These are phyloP conservation scores for Daptonema setosum DNA, from an alignment of 2,888 invertebrate genomes.

Conservation along the genomic window DNA sequence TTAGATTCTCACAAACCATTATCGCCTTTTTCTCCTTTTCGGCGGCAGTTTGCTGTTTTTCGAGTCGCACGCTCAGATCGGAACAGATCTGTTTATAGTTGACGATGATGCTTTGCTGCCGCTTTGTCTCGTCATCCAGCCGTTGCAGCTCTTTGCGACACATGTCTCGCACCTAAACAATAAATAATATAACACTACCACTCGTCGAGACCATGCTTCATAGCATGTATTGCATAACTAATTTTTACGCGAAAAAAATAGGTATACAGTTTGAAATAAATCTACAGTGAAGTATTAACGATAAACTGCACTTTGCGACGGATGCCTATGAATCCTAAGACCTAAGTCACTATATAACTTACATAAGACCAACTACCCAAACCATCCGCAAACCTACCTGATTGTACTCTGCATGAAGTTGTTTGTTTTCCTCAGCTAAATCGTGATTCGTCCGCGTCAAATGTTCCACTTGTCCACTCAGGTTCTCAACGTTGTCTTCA, in stretches of 20 bases:
- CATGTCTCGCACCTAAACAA: constrained; percentile 39
- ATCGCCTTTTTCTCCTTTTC: constrained; percentile 42
- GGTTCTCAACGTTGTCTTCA: constrained; percentile 31
- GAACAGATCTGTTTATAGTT: constrained; percentile 60
- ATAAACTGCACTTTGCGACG: too few relatives aligned
- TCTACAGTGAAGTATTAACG: too few relatives aligned
- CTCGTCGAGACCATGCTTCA: too few relatives aligned
- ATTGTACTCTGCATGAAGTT: constrained; percentile 42
- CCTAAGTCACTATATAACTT: too few relatives aligned
- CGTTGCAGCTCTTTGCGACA: constrained; percentile 45
- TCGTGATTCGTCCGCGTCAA: constrained; percentile 37
- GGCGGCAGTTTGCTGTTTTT: constrained; percentile 49
- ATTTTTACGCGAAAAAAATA: too few relatives aligned
- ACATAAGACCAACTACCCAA: too few relatives aligned
- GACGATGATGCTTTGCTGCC: constrained; percentile 47
- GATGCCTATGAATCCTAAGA: too few relatives aligned
- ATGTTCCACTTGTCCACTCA: constrained; percentile 24
- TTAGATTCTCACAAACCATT: too few relatives aligned
- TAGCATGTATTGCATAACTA: too few relatives aligned
- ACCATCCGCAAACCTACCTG: too few relatives aligned
- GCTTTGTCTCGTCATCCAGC: constrained; percentile 38
- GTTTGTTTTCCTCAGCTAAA: constrained; percentile 48
- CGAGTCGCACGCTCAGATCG: constrained; percentile 60
- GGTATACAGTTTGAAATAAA: too few relatives aligned
- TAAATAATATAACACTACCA: too few relatives aligned